Evolutionary conservation across 2,797 vertebrate species (phyloP), one percentile per base, ranked within the genome.

Genomic region (Coregonus sp.): DNA sequence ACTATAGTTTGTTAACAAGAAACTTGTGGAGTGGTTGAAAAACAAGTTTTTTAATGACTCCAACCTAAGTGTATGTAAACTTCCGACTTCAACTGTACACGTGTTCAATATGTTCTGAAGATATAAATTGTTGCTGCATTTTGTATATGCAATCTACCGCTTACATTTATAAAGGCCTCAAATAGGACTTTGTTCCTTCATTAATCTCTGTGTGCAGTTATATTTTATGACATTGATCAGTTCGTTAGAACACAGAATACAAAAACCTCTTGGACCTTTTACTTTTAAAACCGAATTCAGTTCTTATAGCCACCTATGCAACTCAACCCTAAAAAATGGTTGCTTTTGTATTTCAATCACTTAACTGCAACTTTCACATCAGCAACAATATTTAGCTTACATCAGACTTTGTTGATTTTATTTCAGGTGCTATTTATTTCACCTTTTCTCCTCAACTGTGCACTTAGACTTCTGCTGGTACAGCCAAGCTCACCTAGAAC

Each of bases 221-320:
- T 63, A 56, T 51, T 54, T 40, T n/a, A 31, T 25, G 61, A n/a
- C 52, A 29, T 37, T 33, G 4, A 31, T n/a, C 33, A 73, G 5
- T 54, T 25, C 63, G 63, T 66, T 71, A 20, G 7, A 52, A 65
- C 33, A 40, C 40, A 51, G 25, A 31, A 31, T 67, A 67, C 6
- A 25, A 25, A 35, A 35, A 80, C 4, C 51, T 79, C 73, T 75
- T 61, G 75, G 77, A 71, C 47, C 18, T 72, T 72, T 61, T 12
- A 16, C 14, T 76, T 72, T 63, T 50, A 67, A 9, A 74, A 71
- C 90, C 92, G 90, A 92, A 91, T 83, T 37, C 93, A 94, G 92
- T 20, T 74, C 54, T 80, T 80, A 81, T 90, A 92, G 93, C 91
- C 92, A 95, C 95, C 95, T 97, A 97, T 98, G 96, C 96, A 97